phyloP scores from a whole-genome alignment of 2,888 invertebrate species.

The Eurytoma californica region DNA sequence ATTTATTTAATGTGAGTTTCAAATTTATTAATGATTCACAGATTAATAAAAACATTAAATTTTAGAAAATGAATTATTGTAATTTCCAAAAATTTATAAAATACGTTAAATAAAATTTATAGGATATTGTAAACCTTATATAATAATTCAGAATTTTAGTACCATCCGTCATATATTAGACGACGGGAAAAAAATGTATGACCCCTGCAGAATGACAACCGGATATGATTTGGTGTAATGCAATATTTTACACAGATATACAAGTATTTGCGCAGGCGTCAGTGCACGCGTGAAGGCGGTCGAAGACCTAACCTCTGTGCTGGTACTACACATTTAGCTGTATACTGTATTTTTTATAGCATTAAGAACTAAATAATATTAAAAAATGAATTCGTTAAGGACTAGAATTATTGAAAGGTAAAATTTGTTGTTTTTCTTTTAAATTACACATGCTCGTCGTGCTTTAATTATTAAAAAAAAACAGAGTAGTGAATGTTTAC shows the following conservation, averaged over 20 bases:
- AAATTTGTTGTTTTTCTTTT: neutral
- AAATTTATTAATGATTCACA: no score
- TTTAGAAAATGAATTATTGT: no score
- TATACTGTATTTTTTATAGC: slow-evolving; percentile 8
- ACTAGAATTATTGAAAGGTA: slow-evolving; percentile 57
- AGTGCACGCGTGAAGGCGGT: neutral
- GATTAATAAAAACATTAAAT: no score
- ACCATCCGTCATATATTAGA: no score
- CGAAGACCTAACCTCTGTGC: slow-evolving; percentile 24
- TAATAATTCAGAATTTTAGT: no score
- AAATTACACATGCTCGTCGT: neutral
- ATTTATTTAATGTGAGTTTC: no score
- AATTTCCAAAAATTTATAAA: no score
- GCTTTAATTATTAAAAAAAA: neutral
- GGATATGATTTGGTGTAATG: neutral
- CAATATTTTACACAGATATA: no score
- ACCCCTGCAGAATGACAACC: slow-evolving; percentile 9
- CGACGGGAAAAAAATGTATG: no score
- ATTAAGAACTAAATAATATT: neutral
- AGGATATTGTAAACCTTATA: no score
- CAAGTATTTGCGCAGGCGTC: slow-evolving; percentile 4
- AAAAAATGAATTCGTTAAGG: slow-evolving; percentile 61
- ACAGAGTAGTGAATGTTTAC: neutral
- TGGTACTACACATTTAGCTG: neutral
- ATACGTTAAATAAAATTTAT: no score